These are phyloP conservation scores for Periparus ater DNA, from an alignment of 2,797 vertebrate genomes.

Conservation along the genomic window DNA sequence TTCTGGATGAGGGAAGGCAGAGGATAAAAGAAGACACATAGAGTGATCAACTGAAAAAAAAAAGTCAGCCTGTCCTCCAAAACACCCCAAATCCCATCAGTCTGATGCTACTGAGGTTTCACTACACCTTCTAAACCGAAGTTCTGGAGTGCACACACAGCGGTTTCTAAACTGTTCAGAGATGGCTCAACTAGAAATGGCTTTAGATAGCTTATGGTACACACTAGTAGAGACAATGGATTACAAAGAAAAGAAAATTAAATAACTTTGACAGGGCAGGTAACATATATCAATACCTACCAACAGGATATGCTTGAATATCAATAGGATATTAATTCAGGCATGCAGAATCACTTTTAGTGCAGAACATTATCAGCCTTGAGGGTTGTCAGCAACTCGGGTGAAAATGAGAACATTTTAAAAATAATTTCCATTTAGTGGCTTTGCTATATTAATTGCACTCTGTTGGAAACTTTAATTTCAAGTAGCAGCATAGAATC, in stretches of 20 bases:
- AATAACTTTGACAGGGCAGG: background rate
- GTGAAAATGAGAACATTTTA: background rate
- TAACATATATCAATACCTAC: background rate
- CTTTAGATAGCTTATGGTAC: background rate
- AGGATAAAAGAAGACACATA: background rate
- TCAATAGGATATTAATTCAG: background rate
- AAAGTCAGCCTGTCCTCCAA: background rate
- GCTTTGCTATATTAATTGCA: background rate
- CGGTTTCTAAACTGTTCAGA: background rate
- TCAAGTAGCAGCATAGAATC: background rate
- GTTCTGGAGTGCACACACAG: background rate
- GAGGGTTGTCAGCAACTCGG: background rate
- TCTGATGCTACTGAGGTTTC: background rate
- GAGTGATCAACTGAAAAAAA: background rate
- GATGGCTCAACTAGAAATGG: background rate
- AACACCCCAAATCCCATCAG: background rate
- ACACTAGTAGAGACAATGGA: background rate
- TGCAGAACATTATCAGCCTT: background rate
- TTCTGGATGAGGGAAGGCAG: rapidly evolving
- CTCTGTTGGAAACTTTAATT: background rate
- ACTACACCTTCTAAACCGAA: background rate
- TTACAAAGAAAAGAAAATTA: background rate
- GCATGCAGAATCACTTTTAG: background rate
- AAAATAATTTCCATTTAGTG: background rate
- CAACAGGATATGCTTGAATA: background rate